Evolutionary conservation across 2,888 invertebrate species (phyloP), one percentile per base, ranked within the genome.

Genomic region (Archips crataeganus): DNA sequence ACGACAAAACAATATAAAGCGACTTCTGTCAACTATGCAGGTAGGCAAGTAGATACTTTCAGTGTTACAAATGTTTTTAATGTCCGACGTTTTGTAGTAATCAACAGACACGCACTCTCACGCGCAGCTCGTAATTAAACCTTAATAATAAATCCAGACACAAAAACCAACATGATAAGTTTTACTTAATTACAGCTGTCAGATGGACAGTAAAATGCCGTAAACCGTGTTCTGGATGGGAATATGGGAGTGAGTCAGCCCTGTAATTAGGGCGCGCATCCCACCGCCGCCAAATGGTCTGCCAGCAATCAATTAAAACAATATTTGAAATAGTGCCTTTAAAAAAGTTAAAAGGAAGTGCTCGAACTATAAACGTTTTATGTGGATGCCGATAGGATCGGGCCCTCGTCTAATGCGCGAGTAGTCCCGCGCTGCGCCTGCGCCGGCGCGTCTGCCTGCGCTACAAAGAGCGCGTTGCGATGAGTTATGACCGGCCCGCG

Each of bases 291-390:
- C 93, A 87, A 89, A 90, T 89, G 90, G 90, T 93, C 92, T 93
- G 88, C 88, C 86, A 85, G 92, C 92, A 91, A 93, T 93, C 93
- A 92, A 93, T 93, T 93, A 93, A 93, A 93, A 93, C 93, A 93
- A 94, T 94, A 94, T 94, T 94, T 93, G 92, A 92, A 93, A 93
- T 93, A 90, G 90, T 91, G 90, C 86, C 85, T 82, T 86, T 83
- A 90, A 92, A 93, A 93, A 92, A 91, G 84, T 85, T 85, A 89
- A 92, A 92, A 89, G 90, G 90, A 87, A 90, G 88, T 88, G 86
- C 87, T 88, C 84, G 81, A 85, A 88, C 89, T 87, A 92, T 92
- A 92, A 93, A 92, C 90, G 89, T 90, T 89, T 86, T 85, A 84
- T 90, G 82, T 92, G 88, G 89, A 89, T 84, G 84, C 85, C 85